Base-by-base conservation (phyloP, 2,888 invertebrate species). In the Lysandra bellargus region DNA sequence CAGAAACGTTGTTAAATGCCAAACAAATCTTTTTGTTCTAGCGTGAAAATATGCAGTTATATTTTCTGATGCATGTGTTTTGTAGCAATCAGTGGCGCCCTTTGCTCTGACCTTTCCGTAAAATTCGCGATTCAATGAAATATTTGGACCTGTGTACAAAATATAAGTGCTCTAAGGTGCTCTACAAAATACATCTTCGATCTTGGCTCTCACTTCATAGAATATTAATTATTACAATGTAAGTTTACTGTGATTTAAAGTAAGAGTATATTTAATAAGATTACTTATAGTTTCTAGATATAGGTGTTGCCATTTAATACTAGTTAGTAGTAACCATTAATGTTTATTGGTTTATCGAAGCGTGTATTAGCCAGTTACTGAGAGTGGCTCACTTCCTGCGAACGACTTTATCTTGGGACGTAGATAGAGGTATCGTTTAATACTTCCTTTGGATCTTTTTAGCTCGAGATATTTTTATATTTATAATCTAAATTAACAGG, bases 341-440 rank as follows among this genome's bases (percentile, higher is more conserved):
- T 74, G 23, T 74, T 74, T 74, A 44, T 74, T 7, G 44, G 74
- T 74, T 74, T 23, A 74, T 44, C 44, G 44, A 74, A 44, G 40
- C 74, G 74, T 74, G 44, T 74, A 74, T 74, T 74, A 44, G 74
- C 74, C 74, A 74, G 74, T 74, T 44, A 44, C 74, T 74, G 6
- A 44, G 44, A 74, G 40, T 74, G 40, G 74, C 40, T 44, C 74
- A 74, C 74, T 74, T 74, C 74, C 44, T 74, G n/a, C 30, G 44
- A 23, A 44, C 44, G 44, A 44, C 44, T 74, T 69, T 69, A 69
- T 69, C 69, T 69, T 33, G 37, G 37, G 14, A 69, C 69, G 17
- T 30, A 33, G 69, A 33, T 69, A 12, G 30, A 69, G 7, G 33
- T 37, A 69, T 69, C 33, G 69, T 69, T 69, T 69, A 69, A 69